A percentile compares a stretch with the other conserved stretches of the same genome.
phyloP scores from a whole-genome alignment of 2,113 vertebrate genomes.

The Prolemur simus region DNA sequence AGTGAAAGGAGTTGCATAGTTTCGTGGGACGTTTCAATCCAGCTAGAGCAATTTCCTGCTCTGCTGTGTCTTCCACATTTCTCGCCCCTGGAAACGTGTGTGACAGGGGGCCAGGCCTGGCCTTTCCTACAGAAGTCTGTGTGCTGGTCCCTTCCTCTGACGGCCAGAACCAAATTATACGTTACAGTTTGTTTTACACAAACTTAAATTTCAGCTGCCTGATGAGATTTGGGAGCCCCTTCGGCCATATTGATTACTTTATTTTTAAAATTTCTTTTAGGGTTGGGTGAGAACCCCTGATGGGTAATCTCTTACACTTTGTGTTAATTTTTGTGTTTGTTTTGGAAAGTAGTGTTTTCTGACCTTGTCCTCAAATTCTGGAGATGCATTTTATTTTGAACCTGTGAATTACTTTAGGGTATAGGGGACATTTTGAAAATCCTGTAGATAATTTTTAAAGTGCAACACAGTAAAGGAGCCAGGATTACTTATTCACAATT shows the following conservation, averaged over 20 bases:
- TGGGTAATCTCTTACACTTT: not conserved
- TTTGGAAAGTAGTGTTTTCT: conserved; percentile 3
- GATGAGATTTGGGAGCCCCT: not conserved
- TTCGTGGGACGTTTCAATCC: not conserved
- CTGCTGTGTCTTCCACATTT: not conserved
- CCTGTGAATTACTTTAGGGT: not conserved
- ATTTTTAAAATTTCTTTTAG: not conserved
- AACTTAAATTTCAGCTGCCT: conserved; percentile 1
- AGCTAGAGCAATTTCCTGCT: not conserved
- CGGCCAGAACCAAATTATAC: not conserved
- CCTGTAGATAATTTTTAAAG: not conserved
- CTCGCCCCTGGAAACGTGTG: not conserved
- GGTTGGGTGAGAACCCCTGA: not conserved
- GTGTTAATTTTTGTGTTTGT: not conserved
- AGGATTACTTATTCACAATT: not conserved
- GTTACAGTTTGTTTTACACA: not conserved
- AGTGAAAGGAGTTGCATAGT: not conserved
- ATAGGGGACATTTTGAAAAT: not conserved
- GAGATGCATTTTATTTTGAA: not conserved
- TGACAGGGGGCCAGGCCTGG: not conserved
- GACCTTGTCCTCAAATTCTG: not conserved
- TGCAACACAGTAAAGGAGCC: not conserved
- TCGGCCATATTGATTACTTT: not conserved
- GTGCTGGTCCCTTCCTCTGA: not conserved
- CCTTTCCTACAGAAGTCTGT: not conserved